These are phyloP conservation scores for Crotalus viridis DNA, from an alignment of 2,113 vertebrate species.

Conservation along the genomic window DNA sequence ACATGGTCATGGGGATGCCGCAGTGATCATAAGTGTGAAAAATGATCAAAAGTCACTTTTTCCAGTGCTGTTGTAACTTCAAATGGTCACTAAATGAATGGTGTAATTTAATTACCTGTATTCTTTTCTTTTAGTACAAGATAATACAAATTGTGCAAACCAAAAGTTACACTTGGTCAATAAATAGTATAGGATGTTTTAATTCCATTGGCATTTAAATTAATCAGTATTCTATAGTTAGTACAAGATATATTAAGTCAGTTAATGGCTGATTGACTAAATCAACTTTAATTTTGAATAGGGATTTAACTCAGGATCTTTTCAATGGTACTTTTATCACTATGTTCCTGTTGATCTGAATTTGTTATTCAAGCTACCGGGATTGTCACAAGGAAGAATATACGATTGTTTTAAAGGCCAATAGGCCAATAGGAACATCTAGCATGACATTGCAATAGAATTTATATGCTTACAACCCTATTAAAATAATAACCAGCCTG, in stretches of 20 bases:
- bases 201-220: background rate
- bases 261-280: background rate
- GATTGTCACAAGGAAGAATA: background rate
- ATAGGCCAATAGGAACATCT: background rate
- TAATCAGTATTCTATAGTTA: background rate
- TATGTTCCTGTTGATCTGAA: background rate
- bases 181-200: background rate
- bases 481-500: constrained; percentile 34
- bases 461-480: constrained; percentile 19
- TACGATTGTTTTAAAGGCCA: background rate
- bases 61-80: background rate
- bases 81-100: background rate
- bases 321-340: background rate
- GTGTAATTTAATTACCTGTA: background rate
- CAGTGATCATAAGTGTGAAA: background rate
- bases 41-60: background rate
- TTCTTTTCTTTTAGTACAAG: background rate
- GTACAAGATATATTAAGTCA: background rate
- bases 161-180: background rate
- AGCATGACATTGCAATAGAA: background rate
- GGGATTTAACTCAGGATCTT: background rate
- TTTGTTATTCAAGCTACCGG: background rate
- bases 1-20: background rate
- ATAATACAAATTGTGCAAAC: background rate
- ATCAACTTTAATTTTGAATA: background rate